Base-by-base conservation (phyloP, 2,888 invertebrate genomes). In the Koerneria pararmatus region DNA sequence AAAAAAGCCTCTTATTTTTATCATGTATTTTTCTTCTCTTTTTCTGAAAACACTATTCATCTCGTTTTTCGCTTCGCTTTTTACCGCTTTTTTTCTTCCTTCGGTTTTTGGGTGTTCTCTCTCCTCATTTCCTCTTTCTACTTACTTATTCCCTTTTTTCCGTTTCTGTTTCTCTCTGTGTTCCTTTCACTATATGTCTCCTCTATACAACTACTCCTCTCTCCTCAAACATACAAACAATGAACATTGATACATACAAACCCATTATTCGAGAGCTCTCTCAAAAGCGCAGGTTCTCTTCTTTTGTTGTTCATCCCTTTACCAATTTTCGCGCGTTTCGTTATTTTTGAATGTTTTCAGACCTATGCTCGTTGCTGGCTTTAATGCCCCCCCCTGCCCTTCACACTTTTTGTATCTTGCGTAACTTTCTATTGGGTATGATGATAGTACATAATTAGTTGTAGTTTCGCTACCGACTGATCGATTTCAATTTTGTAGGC, bases 11-110 rank as follows among this genome's bases (percentile, higher is more conserved):
- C 41, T 41, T 41, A 19, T 41, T n/a, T n/a, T n/a, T n/a, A n/a
- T n/a, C n/a, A n/a, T n/a, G n/a, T 62, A 31, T 59, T 68, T 2
- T 31, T 34, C 54, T 64, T 41, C 34, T 24, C 48, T 63, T 68
- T 11, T 61, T 65, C 68, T 24, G 69, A 70, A 22, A 68, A 65
- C 51, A 69, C 68, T 31, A 71, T 48, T 48, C 70, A 35, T 48
- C 72, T 56, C 61, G 6, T n/a, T 51, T n/a, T n/a, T n/a, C n/a
- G n/a, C n/a, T n/a, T n/a, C n/a, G n/a, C n/a, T n/a, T n/a, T n/a
- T n/a, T n/a, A n/a, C n/a, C n/a, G n/a, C n/a, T n/a, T n/a, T n/a
- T n/a, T 51, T 51, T n/a, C 22, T n/a, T 51, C 24, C 22, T 51
- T 51, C 53, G 8, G 8, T n/a, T 24, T n/a, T 51, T 51, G 11